A percentile compares a stretch with the other conserved stretches of the same genome.
phyloP scores from a whole-genome alignment of 2,888 invertebrate species.

The Cyrtodaria siliqua region DNA sequence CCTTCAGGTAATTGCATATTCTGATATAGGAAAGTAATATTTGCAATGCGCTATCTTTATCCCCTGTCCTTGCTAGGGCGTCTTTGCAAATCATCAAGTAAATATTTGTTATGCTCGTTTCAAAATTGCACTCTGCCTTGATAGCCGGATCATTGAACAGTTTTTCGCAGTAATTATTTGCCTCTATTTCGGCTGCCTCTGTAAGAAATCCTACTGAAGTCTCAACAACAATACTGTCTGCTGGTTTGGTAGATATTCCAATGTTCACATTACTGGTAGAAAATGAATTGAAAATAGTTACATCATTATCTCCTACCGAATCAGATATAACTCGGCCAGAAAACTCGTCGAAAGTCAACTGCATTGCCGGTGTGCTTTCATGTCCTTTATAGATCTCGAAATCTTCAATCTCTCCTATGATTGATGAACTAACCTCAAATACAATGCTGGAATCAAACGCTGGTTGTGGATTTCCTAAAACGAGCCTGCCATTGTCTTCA shows the following conservation, averaged over 20 bases:
- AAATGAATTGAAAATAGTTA: conserved; percentile 24
- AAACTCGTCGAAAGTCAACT: conserved; percentile 25
- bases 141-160: conserved; percentile 23
- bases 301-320: conserved; percentile 13
- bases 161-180: conserved; percentile 13
- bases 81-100: conserved; percentile 32
- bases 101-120: conserved; percentile 2
- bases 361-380: conserved; percentile 7
- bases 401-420: conserved; percentile 53
- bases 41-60: conserved; percentile 11
- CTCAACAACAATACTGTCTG: conserved; percentile 19
- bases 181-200: conserved; percentile 10
- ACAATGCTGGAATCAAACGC: conserved; percentile 40
- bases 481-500: conserved; percentile 62
- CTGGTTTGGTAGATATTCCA: conserved; percentile 33
- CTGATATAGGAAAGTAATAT: conserved; percentile 5
- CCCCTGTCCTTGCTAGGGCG: conserved; percentile 16
- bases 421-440: conserved; percentile 41
- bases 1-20: conserved; percentile 11
- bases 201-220: conserved; percentile 10
- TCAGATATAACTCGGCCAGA: conserved; percentile 17
- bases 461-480: conserved; percentile 65
- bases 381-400: conserved; percentile 11
- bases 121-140: conserved; percentile 16
- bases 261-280: conserved; percentile 7